Percentiles rank a stretch among this genome's conserved stretches.
Conservation (phyloP, 2,113 vertebrate genomes). For the Psammodynastes pulverulentus region DNA sequence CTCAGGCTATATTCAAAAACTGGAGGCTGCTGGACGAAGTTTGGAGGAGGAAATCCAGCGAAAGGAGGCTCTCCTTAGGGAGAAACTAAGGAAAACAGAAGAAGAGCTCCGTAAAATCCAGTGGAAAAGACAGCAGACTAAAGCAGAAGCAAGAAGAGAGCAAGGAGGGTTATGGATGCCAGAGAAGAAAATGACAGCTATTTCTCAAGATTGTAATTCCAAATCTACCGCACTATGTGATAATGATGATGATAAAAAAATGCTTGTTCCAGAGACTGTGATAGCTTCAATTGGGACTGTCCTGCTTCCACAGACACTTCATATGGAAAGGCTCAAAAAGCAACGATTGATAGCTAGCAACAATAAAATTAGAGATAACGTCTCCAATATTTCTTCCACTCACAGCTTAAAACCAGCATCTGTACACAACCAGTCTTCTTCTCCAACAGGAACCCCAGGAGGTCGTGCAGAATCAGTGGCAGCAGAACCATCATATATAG, state of each 20-base stretch:
- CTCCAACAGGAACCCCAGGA: background rate
- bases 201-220: background rate
- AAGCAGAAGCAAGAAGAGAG: slow-evolving; percentile 49
- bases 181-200: background rate
- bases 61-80: slow-evolving; percentile 72
- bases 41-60: slow-evolving; percentile 71
- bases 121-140: slow-evolving; percentile 51
- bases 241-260: background rate
- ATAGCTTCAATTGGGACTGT: slow-evolving; percentile 1
- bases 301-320: slow-evolving; percentile 27
- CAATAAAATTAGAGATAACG: slow-evolving; percentile 41
- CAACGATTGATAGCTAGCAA: slow-evolving; percentile 53
- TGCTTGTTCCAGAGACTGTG: slow-evolving; percentile 25
- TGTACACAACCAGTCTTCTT: background rate
- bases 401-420: slow-evolving; percentile 18
- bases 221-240: background rate
- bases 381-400: background rate
- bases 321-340: slow-evolving; percentile 55
- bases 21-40: slow-evolving; percentile 59
- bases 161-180: slow-evolving; percentile 24
- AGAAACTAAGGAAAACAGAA: slow-evolving; percentile 74
- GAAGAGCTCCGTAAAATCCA: slow-evolving; percentile 72
- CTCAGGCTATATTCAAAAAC: slow-evolving; percentile 52
- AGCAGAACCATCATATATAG: background rate
- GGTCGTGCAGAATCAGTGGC: accelerated